Evolutionary conservation across 1,140 invertebrate genomes (phyloP).

Genomic region (Cepaea nemoralis): DNA sequence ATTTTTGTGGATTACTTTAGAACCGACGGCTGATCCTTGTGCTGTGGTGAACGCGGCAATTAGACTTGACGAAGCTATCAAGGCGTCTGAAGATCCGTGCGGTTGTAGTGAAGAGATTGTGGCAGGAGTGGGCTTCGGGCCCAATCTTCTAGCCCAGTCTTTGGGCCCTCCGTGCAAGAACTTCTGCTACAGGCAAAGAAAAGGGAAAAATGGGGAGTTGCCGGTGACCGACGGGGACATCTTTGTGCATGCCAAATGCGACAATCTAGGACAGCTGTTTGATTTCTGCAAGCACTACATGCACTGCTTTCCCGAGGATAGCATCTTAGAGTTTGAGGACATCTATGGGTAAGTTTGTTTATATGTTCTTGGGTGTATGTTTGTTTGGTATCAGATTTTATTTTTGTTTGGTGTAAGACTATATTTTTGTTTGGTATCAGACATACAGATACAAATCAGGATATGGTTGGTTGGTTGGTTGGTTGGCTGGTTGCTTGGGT

Average conservation of each 20-base stretch:
- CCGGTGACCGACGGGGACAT: constrained; percentile 27
- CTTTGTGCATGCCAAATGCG: constrained; percentile 36
- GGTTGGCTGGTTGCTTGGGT: too few relatives aligned
- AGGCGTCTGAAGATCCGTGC: constrained; percentile 13
- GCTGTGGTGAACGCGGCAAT: not conserved
- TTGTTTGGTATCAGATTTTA: too few relatives aligned
- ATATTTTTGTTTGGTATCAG: too few relatives aligned
- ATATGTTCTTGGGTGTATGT: too few relatives aligned
- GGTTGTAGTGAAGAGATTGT: constrained; percentile 25
- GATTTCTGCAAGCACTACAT: constrained; percentile 38
- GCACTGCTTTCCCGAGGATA: constrained; percentile 18
- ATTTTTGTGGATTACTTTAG: constrained; percentile 36
- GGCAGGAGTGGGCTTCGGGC: constrained; percentile 36
- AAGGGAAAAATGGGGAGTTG: constrained; percentile 32
- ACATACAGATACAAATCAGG: too few relatives aligned
- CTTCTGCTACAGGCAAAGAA: constrained; percentile 32
- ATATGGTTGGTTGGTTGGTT: too few relatives aligned
- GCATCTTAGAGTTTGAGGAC: constrained; percentile 33
- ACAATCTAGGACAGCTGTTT: constrained; percentile 35
- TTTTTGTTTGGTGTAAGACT: too few relatives aligned
- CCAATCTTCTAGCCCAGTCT: constrained; percentile 24
- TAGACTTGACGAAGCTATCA: constrained; percentile 12
- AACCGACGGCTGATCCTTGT: constrained; percentile 14
- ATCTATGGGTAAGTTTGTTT: constrained; percentile 30
- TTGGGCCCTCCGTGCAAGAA: constrained; percentile 25